A percentile compares a stretch with the other conserved stretches of the same genome.
phyloP scores from a whole-genome alignment of 1,140 invertebrate genomes.

The Frieseomelitta varia region DNA sequence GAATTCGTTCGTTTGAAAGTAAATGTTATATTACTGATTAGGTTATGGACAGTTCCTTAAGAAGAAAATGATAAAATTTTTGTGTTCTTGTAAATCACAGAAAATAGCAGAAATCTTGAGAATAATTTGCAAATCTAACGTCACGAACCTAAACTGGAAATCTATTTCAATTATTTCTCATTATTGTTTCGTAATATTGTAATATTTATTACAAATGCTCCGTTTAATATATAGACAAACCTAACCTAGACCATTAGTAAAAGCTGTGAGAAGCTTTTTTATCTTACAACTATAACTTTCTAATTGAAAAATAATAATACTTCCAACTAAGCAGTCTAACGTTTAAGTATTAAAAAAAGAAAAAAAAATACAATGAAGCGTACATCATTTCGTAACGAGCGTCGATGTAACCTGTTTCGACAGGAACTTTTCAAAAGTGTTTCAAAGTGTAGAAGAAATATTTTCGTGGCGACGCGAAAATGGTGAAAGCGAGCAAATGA shows the following conservation, averaged over 20 bases:
- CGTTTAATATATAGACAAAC: no score
- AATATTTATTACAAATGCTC: no score
- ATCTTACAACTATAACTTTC: no score
- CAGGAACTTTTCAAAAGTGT: neutral
- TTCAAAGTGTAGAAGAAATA: neutral
- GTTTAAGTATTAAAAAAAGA: neutral
- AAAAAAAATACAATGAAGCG: neutral
- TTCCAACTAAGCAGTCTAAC: no score
- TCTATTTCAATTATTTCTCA: neutral
- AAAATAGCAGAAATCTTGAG: no score
- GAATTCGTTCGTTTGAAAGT: neutral
- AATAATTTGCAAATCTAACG: no score
- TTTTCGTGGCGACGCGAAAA: neutral
- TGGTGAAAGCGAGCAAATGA: conserved; percentile 18
- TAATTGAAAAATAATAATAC: neutral
- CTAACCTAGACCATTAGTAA: no score
- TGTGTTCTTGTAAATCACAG: neutral
- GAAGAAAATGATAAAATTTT: neutral
- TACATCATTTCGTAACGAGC: neutral
- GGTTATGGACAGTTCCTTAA: neutral
- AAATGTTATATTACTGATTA: accelerated
- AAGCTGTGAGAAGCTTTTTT: no score
- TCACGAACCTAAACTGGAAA: no score
- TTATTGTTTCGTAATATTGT: neutral
- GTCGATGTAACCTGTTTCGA: neutral